Conservation (phyloP, 2,888 invertebrate genomes). For the Drosophila dives region DNA sequence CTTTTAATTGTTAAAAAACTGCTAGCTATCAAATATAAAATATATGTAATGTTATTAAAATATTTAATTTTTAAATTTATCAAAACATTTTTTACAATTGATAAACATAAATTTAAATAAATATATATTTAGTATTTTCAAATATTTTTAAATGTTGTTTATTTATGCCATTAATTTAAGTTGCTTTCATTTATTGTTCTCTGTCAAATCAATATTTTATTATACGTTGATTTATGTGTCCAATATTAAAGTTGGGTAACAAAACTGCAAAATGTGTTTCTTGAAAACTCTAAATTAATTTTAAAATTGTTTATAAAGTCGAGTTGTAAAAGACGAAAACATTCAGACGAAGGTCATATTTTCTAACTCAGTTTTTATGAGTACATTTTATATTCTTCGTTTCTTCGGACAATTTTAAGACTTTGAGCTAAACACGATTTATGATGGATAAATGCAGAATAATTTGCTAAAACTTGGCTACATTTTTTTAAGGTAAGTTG, state of each 20-base stretch:
- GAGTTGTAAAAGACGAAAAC: neutral
- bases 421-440: neutral
- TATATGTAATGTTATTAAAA: neutral
- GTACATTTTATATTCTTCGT: neutral
- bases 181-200: neutral
- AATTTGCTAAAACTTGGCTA: neutral
- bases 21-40: neutral
- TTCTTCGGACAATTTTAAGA: neutral
- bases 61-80: neutral
- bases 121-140: too few relatives aligned
- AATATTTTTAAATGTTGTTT: too few relatives aligned
- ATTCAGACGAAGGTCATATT: neutral
- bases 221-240: neutral
- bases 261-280: neutral
- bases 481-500: neutral
- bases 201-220: neutral
- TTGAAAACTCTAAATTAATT: neutral
- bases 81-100: neutral
- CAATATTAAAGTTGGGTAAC: neutral
- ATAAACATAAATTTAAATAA: too few relatives aligned
- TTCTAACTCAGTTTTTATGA: neutral
- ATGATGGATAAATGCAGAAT: neutral
- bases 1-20: neutral
- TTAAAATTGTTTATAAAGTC: neutral
- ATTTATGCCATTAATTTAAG: neutral